These are phyloP conservation scores for Drepana arcuata DNA, from an alignment of 1,140 invertebrate genomes.

Conservation along the genomic window DNA sequence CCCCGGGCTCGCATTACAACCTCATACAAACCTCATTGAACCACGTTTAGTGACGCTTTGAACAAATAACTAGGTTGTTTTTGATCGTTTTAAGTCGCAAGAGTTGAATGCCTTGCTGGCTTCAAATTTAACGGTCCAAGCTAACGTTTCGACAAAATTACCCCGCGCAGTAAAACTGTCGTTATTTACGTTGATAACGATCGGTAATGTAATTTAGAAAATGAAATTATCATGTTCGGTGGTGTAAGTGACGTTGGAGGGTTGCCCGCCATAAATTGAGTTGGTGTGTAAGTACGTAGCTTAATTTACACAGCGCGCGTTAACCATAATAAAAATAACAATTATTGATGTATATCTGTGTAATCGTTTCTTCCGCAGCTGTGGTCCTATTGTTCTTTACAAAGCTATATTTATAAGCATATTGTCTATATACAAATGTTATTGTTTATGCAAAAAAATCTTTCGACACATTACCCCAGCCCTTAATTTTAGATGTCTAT, in stretches of 20 bases:
- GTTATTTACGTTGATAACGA: conserved; percentile 18
- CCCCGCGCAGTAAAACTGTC: conserved; percentile 1
- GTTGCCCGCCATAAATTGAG: conserved; percentile 18
- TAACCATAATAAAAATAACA: conserved; percentile 35
- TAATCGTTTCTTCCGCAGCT: conserved; percentile 51
- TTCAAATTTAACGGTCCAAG: conserved; percentile 29
- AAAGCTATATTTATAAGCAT: too few species aligned
- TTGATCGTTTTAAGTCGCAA: conserved; percentile 23
- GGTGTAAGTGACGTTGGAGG: conserved; percentile 17
- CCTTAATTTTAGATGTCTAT: conserved; percentile 7
- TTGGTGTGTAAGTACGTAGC: conserved; percentile 21
- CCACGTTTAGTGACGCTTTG: conserved; percentile 37
- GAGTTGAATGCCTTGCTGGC: conserved; percentile 23
- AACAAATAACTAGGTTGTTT: conserved; percentile 33
- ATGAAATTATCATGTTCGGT: conserved; percentile 33
- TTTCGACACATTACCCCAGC: too few species aligned
- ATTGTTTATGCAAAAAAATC: too few species aligned
- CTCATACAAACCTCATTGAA: conserved; percentile 33
- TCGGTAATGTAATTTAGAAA: conserved; percentile 28
- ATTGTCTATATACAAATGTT: too few species aligned
- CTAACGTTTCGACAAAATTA: conserved; percentile 13
- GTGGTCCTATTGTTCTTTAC: too few species aligned
- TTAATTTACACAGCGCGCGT: conserved; percentile 26
- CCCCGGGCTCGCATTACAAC: conserved; percentile 18
- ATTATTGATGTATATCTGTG: conserved; percentile 29